Conservation (phyloP, 1,140 invertebrate species). For the Xylocopa sonorina region DNA sequence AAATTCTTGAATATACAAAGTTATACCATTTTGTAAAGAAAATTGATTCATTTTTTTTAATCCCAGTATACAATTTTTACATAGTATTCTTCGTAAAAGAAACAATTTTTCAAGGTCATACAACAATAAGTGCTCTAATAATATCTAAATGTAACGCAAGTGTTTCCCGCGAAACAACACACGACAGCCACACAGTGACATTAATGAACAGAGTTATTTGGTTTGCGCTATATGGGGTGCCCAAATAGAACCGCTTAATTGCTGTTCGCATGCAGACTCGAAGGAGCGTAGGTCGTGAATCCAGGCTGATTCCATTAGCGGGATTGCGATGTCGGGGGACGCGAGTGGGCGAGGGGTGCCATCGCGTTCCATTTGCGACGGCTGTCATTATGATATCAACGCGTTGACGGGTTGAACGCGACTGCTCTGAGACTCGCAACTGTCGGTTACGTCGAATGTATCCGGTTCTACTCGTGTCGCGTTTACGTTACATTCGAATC, state of each 20-base stretch:
- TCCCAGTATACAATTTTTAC: no score
- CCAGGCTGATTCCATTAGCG: conserved; percentile 12
- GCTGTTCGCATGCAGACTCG: neutral
- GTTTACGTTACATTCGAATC: neutral
- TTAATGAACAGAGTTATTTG: conserved; percentile 2
- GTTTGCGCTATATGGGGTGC: conserved; percentile 1
- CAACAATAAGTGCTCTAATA: no score
- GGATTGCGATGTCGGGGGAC: neutral
- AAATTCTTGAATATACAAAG: no score
- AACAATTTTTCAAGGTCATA: no score
- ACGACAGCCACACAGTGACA: neutral
- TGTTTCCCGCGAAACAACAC: no score
- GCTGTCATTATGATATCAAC: neutral
- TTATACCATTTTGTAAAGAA: no score
- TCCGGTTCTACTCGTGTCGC: neutral
- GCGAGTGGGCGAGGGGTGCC: no score
- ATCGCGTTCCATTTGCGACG: neutral
- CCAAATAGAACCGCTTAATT: conserved; percentile 5
- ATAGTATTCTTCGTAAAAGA: no score
- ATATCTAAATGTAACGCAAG: no score
- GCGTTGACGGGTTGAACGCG: neutral
- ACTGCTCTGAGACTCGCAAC: neutral
- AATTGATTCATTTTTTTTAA: no score
- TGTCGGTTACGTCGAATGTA: neutral
- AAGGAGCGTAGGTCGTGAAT: neutral